phyloP scores from a whole-genome alignment of 2,797 vertebrate genomes.

The Sparidentex hasta region DNA sequence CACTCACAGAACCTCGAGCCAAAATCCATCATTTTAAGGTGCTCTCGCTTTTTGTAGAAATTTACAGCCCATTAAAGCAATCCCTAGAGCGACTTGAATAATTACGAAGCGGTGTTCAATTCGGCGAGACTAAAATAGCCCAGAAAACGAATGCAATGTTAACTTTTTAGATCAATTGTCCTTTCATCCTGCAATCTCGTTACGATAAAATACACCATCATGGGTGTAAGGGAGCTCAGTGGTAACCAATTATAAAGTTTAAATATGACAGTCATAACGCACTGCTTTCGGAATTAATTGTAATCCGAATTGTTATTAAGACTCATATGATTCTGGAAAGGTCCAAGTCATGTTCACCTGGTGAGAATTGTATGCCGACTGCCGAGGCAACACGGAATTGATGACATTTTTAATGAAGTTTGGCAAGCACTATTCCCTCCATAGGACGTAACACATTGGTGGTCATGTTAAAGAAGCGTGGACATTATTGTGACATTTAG shows the following conservation, averaged over 20 bases:
- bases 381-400: slow-evolving; percentile 20
- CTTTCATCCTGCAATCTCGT: background rate
- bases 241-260: slow-evolving; percentile 29
- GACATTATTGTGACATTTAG: slow-evolving; percentile 26
- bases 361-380: background rate
- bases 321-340: background rate
- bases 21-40: background rate
- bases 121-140: slow-evolving; percentile 31
- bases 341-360: slow-evolving; percentile 15
- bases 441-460: slow-evolving; percentile 5
- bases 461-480: slow-evolving; percentile 21
- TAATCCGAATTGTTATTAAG: slow-evolving; percentile 24
- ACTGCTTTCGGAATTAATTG: background rate
- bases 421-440: slow-evolving; percentile 1
- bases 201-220: background rate
- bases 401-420: slow-evolving; percentile 40
- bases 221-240: background rate
- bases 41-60: background rate
- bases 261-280: background rate
- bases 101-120: background rate
- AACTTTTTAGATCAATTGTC: slow-evolving; percentile 37
- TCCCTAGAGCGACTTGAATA: rapidly evolving
- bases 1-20: slow-evolving; percentile 18
- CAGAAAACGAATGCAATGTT: rapidly evolving
- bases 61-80: rapidly evolving